Evolutionary conservation across 2,888 invertebrate genomes (phyloP).

Genomic region (Ceriagrion tenellum): DNA sequence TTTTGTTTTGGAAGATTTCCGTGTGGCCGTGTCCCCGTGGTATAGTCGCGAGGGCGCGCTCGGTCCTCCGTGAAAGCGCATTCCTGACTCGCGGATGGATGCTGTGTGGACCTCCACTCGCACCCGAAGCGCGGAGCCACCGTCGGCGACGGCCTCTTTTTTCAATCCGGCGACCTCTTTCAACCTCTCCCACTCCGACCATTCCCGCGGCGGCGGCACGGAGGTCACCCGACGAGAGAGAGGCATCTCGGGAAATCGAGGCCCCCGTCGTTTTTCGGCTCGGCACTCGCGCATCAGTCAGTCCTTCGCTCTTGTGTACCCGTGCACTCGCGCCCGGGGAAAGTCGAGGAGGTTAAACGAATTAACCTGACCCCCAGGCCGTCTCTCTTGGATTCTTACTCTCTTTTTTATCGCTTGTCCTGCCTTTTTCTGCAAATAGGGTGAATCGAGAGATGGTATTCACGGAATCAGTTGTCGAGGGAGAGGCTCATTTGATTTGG

Average conservation of each 20-base stretch:
- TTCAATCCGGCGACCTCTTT: background rate
- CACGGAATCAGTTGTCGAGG: too few species aligned
- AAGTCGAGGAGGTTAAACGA: background rate
- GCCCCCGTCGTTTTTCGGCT: background rate
- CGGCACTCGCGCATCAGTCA: background rate
- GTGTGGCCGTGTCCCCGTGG: too few species aligned
- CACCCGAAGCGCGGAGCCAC: background rate
- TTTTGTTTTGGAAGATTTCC: too few species aligned
- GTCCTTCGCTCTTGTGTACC: background rate
- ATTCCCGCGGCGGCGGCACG: background rate
- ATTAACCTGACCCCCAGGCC: too few species aligned
- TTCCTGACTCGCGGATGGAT: background rate
- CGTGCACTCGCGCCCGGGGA: background rate
- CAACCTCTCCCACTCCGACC: background rate
- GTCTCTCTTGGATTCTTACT: too few species aligned
- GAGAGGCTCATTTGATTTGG: too few species aligned
- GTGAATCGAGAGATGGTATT: too few species aligned
- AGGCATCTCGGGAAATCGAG: background rate
- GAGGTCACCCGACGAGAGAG: background rate
- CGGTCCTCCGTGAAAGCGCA: background rate
- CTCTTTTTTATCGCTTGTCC: too few species aligned
- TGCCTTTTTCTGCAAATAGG: too few species aligned
- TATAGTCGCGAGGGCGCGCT: background rate
- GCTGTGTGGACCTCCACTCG: too few species aligned
- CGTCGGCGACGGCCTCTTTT: background rate